These are phyloP conservation scores for Aphelocoma coerulescens DNA, from an alignment of 2,113 vertebrate species.

Conservation along the genomic window DNA sequence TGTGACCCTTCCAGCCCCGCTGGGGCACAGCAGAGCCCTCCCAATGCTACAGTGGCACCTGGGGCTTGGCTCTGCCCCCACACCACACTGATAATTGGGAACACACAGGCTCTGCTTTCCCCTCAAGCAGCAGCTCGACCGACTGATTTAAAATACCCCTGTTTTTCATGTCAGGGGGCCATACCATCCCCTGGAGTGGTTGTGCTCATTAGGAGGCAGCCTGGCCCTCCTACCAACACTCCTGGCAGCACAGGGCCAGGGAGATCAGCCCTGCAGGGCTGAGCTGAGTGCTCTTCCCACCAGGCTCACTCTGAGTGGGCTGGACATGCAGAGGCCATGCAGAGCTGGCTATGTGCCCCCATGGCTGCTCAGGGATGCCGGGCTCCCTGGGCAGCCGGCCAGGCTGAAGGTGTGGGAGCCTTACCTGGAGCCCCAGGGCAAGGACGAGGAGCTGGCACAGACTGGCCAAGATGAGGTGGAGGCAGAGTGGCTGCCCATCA, in stretches of 20 bases:
- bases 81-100: not conserved
- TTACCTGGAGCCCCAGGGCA: constrained; percentile 55
- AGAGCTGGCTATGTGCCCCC: accelerated
- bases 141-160: not conserved
- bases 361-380: accelerated
- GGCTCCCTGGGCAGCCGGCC: accelerated
- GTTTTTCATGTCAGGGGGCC: not conserved
- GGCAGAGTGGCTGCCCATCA: not conserved
- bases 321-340: accelerated
- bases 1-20: not conserved
- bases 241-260: accelerated
- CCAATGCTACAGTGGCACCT: not conserved
- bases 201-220: not conserved
- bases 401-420: not conserved
- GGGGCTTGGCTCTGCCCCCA: not conserved
- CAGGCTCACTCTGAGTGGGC: not conserved
- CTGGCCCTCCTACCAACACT: not conserved
- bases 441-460: constrained; percentile 57
- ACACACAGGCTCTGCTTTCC: not conserved
- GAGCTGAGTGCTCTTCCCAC: not conserved
- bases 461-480: constrained; percentile 13
- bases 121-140: not conserved
- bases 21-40: not conserved
- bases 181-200: accelerated
- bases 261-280: not conserved